Evolutionary conservation across 2,888 invertebrate species (phyloP).

Genomic region (Pediacus dermestoides): DNA sequence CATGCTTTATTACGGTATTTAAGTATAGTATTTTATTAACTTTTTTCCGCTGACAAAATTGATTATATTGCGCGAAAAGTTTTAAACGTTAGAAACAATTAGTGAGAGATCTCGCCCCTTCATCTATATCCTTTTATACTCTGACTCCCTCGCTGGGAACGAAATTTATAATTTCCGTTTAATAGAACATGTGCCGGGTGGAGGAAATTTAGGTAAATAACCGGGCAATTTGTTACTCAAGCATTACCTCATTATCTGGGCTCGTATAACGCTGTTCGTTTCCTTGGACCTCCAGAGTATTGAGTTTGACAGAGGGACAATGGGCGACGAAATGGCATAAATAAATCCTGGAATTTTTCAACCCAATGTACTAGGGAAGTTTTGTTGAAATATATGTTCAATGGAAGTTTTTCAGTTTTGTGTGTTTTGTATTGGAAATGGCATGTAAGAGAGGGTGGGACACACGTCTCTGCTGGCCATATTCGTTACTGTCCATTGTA

Average conservation of each 20-base stretch:
- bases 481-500: slow-evolving; percentile 28
- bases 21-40: slow-evolving; percentile 1
- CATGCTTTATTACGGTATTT: too few relatives aligned
- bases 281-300: slow-evolving; percentile 16
- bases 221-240: slow-evolving; percentile 36
- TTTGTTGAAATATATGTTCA: slow-evolving; percentile 28
- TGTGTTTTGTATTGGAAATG: slow-evolving; percentile 17
- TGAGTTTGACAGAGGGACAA: slow-evolving; percentile 27
- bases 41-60: background rate
- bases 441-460: slow-evolving; percentile 7
- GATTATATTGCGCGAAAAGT: background rate
- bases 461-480: slow-evolving; percentile 19
- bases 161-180: slow-evolving; percentile 41
- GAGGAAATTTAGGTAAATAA: slow-evolving; percentile 38
- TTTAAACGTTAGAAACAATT: slow-evolving; percentile 24
- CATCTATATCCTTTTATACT: slow-evolving; percentile 17
- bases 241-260: slow-evolving; percentile 28
- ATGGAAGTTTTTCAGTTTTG: slow-evolving; percentile 20
- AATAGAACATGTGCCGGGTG: slow-evolving; percentile 33
- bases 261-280: slow-evolving; percentile 14
- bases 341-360: slow-evolving; percentile 30
- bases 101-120: slow-evolving; percentile 22
- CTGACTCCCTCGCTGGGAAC: slow-evolving; percentile 12
- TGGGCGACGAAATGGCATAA: slow-evolving; percentile 26
- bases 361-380: slow-evolving; percentile 21